Evolutionary conservation across 2,797 vertebrate genomes (phyloP).

Genomic region (Ptychadena robeensis): DNA sequence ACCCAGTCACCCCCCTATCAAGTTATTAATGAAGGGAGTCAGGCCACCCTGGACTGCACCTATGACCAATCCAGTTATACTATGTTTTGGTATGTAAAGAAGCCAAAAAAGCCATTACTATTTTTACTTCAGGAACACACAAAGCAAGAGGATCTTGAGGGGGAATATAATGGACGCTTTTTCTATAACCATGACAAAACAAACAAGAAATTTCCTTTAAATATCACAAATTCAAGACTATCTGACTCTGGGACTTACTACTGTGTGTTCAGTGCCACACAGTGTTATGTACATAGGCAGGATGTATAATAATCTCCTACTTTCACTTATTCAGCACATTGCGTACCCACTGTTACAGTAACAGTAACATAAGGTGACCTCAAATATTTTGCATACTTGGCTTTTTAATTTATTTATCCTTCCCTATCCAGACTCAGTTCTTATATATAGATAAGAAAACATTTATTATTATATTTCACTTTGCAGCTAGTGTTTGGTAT

Average conservation of each 20-base stretch:
- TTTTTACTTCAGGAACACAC: background rate
- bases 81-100: slow-evolving; percentile 42
- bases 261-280: slow-evolving; percentile 60
- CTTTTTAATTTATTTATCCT: no score
- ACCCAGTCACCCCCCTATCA: slow-evolving; percentile 11
- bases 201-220: slow-evolving; percentile 60
- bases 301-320: slow-evolving; percentile 23
- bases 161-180: slow-evolving; percentile 43
- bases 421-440: no score
- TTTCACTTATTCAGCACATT: no score
- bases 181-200: slow-evolving; percentile 41
- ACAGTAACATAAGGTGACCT: no score
- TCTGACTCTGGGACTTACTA: slow-evolving; percentile 63
- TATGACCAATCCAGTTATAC: slow-evolving; percentile 4
- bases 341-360: no score
- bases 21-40: slow-evolving; percentile 20
- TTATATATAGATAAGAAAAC: no score
- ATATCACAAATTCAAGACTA: slow-evolving; percentile 50
- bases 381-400: no score
- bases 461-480: no score
- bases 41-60: slow-evolving; percentile 34
- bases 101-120: background rate
- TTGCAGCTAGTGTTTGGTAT: no score
- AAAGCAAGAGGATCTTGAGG: slow-evolving; percentile 46
- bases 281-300: slow-evolving; percentile 12